Evolutionary conservation across 37 sponge, comb jelly and placozoan genomes (phyloP).

Genomic region (Bolinopsis microptera): DNA sequence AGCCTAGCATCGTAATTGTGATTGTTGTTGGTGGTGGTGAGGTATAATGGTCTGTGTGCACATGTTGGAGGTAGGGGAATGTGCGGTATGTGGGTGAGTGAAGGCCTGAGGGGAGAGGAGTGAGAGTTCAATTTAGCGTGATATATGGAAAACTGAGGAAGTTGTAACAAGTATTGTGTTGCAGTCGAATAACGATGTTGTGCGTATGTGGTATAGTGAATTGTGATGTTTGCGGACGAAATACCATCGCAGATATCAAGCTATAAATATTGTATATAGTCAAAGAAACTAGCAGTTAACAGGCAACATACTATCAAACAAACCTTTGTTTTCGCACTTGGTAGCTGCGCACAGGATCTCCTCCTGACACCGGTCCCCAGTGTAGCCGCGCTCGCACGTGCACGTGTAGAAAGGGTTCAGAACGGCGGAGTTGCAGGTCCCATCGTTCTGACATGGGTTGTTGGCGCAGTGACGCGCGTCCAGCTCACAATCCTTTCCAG

Average conservation of each 20-base stretch:
- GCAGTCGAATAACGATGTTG: too few relatives aligned
- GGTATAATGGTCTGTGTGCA: background rate
- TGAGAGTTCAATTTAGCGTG: too few relatives aligned
- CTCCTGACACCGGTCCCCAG: background rate
- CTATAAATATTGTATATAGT: too few relatives aligned
- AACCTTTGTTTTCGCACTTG: constrained; percentile 16
- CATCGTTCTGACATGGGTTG: constrained; percentile 20
- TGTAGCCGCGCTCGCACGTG: constrained; percentile 20
- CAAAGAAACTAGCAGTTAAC: too few relatives aligned
- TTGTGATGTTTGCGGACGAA: too few relatives aligned
- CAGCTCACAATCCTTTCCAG: constrained; percentile 4
- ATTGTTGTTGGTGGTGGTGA: background rate
- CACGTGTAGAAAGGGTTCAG: background rate
- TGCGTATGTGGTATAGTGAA: too few relatives aligned
- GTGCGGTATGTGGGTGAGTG: too few relatives aligned
- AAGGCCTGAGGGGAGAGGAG: too few relatives aligned
- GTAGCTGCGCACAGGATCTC: background rate
- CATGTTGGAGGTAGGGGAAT: background rate
- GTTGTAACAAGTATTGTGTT: too few relatives aligned
- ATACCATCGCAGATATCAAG: too few relatives aligned
- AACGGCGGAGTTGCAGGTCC: background rate
- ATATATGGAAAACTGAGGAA: too few relatives aligned
- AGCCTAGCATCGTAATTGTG: background rate
- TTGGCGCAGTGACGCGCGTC: background rate
- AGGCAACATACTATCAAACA: too few relatives aligned